Base-by-base conservation (phyloP, 2,888 invertebrate species). In the Nowickia ferox region DNA sequence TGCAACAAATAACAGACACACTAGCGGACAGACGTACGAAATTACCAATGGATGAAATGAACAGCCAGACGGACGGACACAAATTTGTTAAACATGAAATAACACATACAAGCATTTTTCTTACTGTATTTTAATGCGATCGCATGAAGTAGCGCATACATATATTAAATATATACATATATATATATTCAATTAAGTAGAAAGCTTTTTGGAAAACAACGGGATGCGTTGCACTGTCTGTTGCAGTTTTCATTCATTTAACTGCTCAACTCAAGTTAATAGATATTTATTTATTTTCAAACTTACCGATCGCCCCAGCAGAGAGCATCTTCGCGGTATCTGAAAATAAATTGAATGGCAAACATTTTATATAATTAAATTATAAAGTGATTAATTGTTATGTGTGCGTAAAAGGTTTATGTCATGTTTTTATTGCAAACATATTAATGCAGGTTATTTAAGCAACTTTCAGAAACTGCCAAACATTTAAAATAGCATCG, bases 301-400 rank as follows among this genome's bases (percentile, higher is more conserved):
- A 88, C 94, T 95, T 94, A 97, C 97, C 97, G 96, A 93, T 97
- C 97, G 71, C 97, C 96, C 97, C 97, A 97, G 93, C 97, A 97
- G 68, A 97, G 94, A 22, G 97, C 96, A 89, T 97, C 97, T 88
- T 97, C 97, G 88, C 97, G 95, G 93, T 97, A 97, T 94, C 97
- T 97, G 95, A 87, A 95, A 95, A 90, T 90, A 92, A 93, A 91
- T 90, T 91, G 89, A 88, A 87, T 93, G 92, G 93, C 92, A 77
- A 57, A 82, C 72, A 53, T 53, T 55, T 11, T 53, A 71, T 53
- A 42, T 83, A 76, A 83, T 83, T 83, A 71, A 82, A 87, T 86
- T 72, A 84, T n/a, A 6, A 81, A 63, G 55, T 65, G 61, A 78
- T 68, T 74, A 66, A 72, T 80, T 71, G 71, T 40, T 71, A 19